A percentile compares a stretch with the other conserved stretches of the same genome.
These are phyloP conservation scores for Xiphophorus birchmanni DNA, from an alignment of 2,797 vertebrate species.

Conservation along the genomic window DNA sequence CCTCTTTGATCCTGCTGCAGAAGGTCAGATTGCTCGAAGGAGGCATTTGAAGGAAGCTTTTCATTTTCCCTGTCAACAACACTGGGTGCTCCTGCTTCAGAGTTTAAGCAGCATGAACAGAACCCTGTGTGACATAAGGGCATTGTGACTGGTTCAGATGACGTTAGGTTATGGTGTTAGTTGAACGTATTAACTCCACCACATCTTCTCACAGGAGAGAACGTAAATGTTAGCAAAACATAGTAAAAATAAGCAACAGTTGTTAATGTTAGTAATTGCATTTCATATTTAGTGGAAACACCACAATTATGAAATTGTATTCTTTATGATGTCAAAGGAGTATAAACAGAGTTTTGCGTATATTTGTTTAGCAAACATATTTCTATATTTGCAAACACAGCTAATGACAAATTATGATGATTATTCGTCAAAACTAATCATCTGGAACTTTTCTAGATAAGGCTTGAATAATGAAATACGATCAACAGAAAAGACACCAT, in stretches of 20 bases:
- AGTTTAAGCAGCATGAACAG: not conserved
- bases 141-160: not conserved
- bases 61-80: not conserved
- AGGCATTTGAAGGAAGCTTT: not conserved
- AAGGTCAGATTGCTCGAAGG: slow-evolving; percentile 38
- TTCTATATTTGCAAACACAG: no score
- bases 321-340: no score
- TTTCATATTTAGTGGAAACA: no score
- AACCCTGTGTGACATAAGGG: not conserved
- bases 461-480: not conserved
- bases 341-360: no score
- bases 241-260: not conserved
- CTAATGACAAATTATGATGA: no score
- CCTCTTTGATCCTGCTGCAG: slow-evolving; percentile 7
- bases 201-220: not conserved
- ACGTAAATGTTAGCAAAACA: not conserved
- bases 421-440: no score
- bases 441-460: not conserved
- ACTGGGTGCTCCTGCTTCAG: not conserved
- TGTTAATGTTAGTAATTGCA: not conserved
- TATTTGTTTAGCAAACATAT: no score
- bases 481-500: not conserved
- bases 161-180: not conserved
- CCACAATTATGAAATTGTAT: no score
- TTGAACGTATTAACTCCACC: not conserved